A percentile compares a stretch with the other conserved stretches of the same genome.
Conservation (phyloP, 2,888 invertebrate genomes). For the Bembecia ichneumoniformis region DNA sequence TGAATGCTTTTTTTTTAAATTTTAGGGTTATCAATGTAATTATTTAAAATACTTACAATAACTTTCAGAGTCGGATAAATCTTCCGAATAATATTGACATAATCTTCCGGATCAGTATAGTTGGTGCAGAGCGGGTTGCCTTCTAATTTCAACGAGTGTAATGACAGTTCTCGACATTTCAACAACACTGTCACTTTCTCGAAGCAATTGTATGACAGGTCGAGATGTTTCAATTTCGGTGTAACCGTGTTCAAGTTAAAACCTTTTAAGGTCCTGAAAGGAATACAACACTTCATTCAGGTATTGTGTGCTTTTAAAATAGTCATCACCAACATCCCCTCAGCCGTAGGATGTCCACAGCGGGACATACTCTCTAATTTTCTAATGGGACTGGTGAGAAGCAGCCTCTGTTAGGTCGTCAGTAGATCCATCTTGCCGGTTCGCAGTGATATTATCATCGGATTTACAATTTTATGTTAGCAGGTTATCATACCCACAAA, state of each 20-base stretch:
- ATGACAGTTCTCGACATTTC: slow-evolving; percentile 35
- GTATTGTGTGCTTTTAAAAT: too few relatives aligned
- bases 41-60: slow-evolving; percentile 65
- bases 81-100: slow-evolving; percentile 67
- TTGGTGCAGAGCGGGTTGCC: slow-evolving; percentile 80
- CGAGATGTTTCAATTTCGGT: slow-evolving; percentile 33
- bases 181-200: slow-evolving; percentile 28
- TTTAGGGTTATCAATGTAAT: too few relatives aligned
- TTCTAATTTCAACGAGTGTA: slow-evolving; percentile 73
- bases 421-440: too few relatives aligned
- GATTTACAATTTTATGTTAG: too few relatives aligned
- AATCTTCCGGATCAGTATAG: slow-evolving; percentile 71
- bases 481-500: too few relatives aligned
- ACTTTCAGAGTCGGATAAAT: slow-evolving; percentile 65
- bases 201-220: slow-evolving; percentile 43
- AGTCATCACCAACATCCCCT: too few relatives aligned
- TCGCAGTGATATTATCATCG: too few relatives aligned
- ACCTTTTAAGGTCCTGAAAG: slow-evolving; percentile 34
- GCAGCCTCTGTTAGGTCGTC: too few relatives aligned
- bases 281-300: slow-evolving; percentile 16
- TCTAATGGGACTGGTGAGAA: too few relatives aligned
- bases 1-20: too few relatives aligned
- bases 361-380: too few relatives aligned
- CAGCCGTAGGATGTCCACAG: too few relatives aligned
- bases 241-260: slow-evolving; percentile 28